Percentiles rank a stretch among this genome's conserved stretches.
These are phyloP conservation scores for Etheostoma cragini DNA, from an alignment of 2,113 vertebrate genomes.

Conservation along the genomic window DNA sequence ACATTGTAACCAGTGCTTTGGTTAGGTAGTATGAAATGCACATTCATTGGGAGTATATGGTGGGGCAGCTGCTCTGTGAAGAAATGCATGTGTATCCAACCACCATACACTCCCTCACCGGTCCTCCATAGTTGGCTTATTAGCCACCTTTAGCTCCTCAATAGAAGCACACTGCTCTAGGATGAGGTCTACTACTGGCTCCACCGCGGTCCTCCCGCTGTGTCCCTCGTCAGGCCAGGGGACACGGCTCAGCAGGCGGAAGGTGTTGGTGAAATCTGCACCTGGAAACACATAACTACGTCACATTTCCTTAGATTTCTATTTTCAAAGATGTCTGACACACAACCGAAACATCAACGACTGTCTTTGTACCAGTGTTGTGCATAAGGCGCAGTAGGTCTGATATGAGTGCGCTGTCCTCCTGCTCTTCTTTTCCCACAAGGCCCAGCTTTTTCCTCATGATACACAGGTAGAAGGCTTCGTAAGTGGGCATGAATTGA, in stretches of 20 bases:
- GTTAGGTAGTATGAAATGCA: not conserved
- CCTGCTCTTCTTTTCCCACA: conserved; percentile 81
- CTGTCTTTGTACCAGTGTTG: conserved; percentile 84
- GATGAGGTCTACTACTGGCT: conserved; percentile 80
- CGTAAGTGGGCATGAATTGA: conserved; percentile 87
- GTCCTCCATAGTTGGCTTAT: conserved; percentile 89
- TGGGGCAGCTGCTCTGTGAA: conserved; percentile 18
- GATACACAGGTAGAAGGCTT: conserved; percentile 86
- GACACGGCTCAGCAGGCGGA: conserved; percentile 85
- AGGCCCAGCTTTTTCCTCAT: conserved; percentile 94
- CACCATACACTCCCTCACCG: conserved; percentile 81
- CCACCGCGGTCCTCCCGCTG: conserved; percentile 43
- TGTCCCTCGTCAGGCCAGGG: conserved; percentile 65
- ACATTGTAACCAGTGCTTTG: not conserved
- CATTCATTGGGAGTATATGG: conserved; percentile 43
- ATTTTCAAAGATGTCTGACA: too few relatives aligned
- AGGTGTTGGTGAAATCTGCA: conserved; percentile 92
- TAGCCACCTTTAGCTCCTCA: conserved; percentile 89
- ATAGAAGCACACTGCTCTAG: conserved; percentile 87
- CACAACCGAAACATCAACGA: too few relatives aligned
- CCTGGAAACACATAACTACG: conserved; percentile 73
- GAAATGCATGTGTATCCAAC: not conserved
- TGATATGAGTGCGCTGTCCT: conserved; percentile 85
- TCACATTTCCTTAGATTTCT: too few relatives aligned
- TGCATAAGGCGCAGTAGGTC: conserved; percentile 90